Percentiles rank a stretch among this genome's conserved stretches.
Conservation (phyloP, 2,888 invertebrate genomes). For the Yponomeuta cagnagella region DNA sequence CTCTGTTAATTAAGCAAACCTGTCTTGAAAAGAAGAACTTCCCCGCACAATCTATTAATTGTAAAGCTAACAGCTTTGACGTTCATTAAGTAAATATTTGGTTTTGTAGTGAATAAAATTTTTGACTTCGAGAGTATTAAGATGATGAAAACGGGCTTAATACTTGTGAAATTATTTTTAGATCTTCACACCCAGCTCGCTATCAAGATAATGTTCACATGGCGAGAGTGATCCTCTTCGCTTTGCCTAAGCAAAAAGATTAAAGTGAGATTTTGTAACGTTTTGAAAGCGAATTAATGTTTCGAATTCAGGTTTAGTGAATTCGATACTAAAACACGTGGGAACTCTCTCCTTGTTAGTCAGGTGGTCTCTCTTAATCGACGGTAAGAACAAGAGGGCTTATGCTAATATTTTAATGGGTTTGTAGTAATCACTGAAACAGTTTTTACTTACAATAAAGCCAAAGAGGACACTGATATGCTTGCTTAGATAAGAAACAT, state of each 20-base stretch:
- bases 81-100: no score
- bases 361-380: neutral
- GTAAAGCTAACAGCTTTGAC: no score
- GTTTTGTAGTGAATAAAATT: no score
- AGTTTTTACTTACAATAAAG: no score
- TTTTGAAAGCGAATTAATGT: constrained; percentile 2
- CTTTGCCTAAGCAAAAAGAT: constrained; percentile 4
- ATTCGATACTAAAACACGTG: constrained; percentile 44
- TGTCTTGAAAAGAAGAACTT: no score
- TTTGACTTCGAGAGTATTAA: no score
- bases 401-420: neutral
- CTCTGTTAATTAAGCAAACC: no score
- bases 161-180: neutral
- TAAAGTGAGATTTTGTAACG: constrained; percentile 10
- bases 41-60: no score
- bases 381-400: neutral
- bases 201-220: neutral
- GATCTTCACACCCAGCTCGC: neutral
- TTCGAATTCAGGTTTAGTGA: constrained; percentile 23
- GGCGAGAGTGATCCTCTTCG: neutral
- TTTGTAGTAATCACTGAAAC: neutral
- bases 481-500: no score
- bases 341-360: constrained; percentile 32
- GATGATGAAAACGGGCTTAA: no score
- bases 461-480: no score